These are phyloP conservation scores for Butorides virescens DNA, from an alignment of 2,113 vertebrate species.

Conservation along the genomic window DNA sequence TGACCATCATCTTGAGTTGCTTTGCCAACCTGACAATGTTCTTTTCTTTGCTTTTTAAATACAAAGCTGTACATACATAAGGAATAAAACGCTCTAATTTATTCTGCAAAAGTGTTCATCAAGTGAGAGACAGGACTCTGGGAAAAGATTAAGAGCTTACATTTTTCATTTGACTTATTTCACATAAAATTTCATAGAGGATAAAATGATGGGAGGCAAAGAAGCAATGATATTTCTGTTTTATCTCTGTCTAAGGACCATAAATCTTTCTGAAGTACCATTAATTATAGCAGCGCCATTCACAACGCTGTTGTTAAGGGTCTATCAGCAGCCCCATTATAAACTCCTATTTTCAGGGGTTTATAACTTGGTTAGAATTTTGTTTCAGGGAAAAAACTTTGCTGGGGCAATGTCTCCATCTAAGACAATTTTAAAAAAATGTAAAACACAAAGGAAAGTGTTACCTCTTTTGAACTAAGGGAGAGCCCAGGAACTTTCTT, in stretches of 20 bases:
- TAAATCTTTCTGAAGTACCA: constrained; percentile 74
- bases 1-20: neutral
- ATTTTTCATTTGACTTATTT: constrained; percentile 76
- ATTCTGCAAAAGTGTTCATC: constrained; percentile 68
- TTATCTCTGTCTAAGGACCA: constrained; percentile 70
- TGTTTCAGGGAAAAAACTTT: constrained; percentile 44
- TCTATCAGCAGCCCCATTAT: constrained; percentile 45
- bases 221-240: constrained; percentile 73
- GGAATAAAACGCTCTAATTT: constrained; percentile 64
- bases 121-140: constrained; percentile 67
- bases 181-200: constrained; percentile 76
- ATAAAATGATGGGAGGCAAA: constrained; percentile 70
- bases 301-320: constrained; percentile 59
- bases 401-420: neutral
- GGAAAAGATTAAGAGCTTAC: constrained; percentile 75
- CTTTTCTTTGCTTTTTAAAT: constrained; percentile 54
- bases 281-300: constrained; percentile 68
- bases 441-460: neutral
- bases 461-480: neutral
- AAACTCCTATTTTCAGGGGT: constrained; percentile 33
- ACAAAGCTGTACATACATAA: constrained; percentile 45
- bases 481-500: neutral
- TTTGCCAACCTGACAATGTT: neutral
- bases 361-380: constrained; percentile 55
- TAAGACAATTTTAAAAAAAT: neutral